Evolutionary conservation across 2,113 vertebrate genomes (phyloP).

Genomic region (Myanophis thanlyinensis): DNA sequence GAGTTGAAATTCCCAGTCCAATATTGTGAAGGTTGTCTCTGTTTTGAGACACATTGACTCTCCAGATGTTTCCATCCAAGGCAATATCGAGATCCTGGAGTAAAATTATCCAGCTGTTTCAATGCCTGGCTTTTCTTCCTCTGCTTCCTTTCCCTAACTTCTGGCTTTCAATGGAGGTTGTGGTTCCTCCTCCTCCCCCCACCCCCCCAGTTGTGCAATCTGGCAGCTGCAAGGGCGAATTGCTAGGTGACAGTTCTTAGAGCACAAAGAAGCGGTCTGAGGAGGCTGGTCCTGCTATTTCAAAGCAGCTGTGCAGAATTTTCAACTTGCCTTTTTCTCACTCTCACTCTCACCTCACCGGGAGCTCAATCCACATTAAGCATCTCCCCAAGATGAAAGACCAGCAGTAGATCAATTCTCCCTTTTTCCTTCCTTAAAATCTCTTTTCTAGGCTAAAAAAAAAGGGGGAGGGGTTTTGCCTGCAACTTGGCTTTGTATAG

Average conservation of each 20-base stretch:
- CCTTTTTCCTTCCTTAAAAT: constrained; percentile 30
- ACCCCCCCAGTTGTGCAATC: constrained; percentile 25
- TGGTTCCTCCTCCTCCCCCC: background rate
- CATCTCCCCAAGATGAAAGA: constrained; percentile 54
- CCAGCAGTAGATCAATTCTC: constrained; percentile 48
- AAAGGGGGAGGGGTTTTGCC: fast-evolving
- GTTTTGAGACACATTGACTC: background rate
- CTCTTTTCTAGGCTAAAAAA: background rate
- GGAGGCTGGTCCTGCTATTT: constrained; percentile 80
- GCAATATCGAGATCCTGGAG: constrained; percentile 48
- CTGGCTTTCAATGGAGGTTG: constrained; percentile 53
- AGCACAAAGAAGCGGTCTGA: constrained; percentile 93
- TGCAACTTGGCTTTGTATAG: background rate
- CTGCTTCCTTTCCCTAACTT: constrained; percentile 73
- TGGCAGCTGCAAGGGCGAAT: constrained; percentile 87
- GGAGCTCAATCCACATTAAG: constrained; percentile 66
- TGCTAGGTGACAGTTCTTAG: constrained; percentile 91
- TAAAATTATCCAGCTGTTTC: constrained; percentile 71
- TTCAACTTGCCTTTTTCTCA: constrained; percentile 72
- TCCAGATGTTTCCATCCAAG: constrained; percentile 31
- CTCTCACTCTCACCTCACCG: constrained; percentile 66
- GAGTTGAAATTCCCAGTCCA: background rate
- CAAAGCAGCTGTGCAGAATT: constrained; percentile 76
- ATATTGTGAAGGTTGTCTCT: background rate
- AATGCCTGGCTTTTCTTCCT: constrained; percentile 53